A percentile compares a stretch with the other conserved stretches of the same genome.
Evolutionary conservation across 2,888 invertebrate genomes (phyloP).

Genomic region (Atherix ibis): DNA sequence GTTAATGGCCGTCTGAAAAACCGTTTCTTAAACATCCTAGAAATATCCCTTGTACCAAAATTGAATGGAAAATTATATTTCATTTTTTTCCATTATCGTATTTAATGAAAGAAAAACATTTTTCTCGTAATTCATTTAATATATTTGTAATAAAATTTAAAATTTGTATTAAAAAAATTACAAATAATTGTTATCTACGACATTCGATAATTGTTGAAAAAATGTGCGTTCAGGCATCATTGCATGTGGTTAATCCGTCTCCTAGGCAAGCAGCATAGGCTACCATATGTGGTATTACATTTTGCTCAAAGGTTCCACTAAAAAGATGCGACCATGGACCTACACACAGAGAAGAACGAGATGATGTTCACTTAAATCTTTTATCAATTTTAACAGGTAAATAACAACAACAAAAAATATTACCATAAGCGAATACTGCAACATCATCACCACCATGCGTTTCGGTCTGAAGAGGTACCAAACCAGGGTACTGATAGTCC

Average conservation of each 20-base stretch:
- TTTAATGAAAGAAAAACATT: too few species aligned
- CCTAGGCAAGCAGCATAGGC: slow-evolving; percentile 26
- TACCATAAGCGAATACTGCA: slow-evolving; percentile 47
- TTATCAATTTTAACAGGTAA: not conserved
- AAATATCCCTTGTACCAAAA: too few species aligned
- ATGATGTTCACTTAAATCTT: not conserved
- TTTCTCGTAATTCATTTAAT: too few species aligned
- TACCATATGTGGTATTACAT: slow-evolving; percentile 38
- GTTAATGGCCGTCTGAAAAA: too few species aligned
- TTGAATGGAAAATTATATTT: too few species aligned
- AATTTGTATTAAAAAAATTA: too few species aligned
- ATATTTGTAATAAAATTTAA: too few species aligned
- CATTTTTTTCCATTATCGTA: too few species aligned
- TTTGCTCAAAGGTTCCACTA: slow-evolving; percentile 42
- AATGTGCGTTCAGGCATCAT: not conserved
- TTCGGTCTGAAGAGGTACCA: slow-evolving; percentile 45
- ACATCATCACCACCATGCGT: slow-evolving; percentile 71
- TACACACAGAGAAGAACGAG: not conserved
- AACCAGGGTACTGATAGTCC: slow-evolving; percentile 38
- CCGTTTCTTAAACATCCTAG: too few species aligned
- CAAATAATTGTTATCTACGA: too few species aligned
- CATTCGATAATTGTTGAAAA: too few species aligned
- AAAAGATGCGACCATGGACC: slow-evolving; percentile 43
- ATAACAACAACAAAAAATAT: too few species aligned
- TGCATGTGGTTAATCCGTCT: slow-evolving; percentile 14